These are phyloP conservation scores for Hybos culiciformis DNA, from an alignment of 2,888 invertebrate species.

Conservation along the genomic window DNA sequence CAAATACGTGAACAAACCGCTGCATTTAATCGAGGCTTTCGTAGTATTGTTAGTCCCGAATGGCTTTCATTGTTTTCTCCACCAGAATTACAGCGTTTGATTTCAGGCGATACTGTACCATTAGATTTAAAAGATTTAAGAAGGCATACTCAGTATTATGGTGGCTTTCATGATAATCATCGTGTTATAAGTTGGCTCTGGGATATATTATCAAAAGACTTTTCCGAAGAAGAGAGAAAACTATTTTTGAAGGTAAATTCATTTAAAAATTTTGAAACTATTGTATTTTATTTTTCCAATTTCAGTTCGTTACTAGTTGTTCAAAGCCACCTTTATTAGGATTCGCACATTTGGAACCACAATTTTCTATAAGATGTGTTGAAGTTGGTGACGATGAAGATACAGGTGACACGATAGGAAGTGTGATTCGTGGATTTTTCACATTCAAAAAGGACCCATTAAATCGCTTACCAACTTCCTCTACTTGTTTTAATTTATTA, in stretches of 20 bases:
- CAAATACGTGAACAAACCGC: constrained; percentile 96
- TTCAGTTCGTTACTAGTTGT: constrained; percentile 82
- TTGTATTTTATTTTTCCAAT: constrained; percentile 10
- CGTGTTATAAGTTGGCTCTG: constrained; percentile 96
- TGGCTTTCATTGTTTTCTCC: constrained; percentile 92
- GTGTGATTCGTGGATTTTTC: constrained; percentile 95
- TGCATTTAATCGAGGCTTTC: constrained; percentile 92
- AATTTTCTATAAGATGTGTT: constrained; percentile 96
- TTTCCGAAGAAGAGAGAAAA: constrained; percentile 78
- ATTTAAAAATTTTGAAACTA: background rate
- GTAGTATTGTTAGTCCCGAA: constrained; percentile 86
- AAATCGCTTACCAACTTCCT: constrained; percentile 93
- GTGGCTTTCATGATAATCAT: constrained; percentile 97
- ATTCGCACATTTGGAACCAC: constrained; percentile 91
- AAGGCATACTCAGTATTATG: constrained; percentile 94
- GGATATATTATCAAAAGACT: constrained; percentile 94
- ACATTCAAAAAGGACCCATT: constrained; percentile 89
- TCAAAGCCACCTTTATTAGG: constrained; percentile 94
- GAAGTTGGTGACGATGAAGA: constrained; percentile 98
- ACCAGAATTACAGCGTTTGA: constrained; percentile 86
- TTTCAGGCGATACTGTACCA: constrained; percentile 91
- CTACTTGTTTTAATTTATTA: constrained; percentile 96
- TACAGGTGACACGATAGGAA: constrained; percentile 63
- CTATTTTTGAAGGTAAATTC: constrained; percentile 75
- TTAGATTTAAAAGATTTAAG: constrained; percentile 77